Base-by-base conservation (phyloP, 1,140 invertebrate species). In the Eumaeus atala region DNA sequence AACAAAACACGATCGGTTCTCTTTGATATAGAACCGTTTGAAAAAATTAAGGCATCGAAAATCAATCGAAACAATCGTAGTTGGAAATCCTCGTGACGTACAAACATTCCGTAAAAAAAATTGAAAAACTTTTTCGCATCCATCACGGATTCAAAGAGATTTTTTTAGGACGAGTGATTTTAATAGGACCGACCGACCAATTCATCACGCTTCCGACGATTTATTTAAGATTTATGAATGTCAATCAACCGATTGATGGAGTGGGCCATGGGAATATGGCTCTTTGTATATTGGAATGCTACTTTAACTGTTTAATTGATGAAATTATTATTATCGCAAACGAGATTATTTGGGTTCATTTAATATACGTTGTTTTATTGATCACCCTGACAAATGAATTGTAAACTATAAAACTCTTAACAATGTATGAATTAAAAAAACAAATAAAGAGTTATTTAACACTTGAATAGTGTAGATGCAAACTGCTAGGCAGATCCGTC, bases 91-190 rank as follows among this genome's bases (percentile, higher is more conserved):
- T 12, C 48, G 44, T 38, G 56, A 49, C 49, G 61, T 51, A 44
- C 44, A 53, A 60, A 52, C 50, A 52, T 36, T 6, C 35, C 37
- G 54, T 28, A 38, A 60, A 60, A 62, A 59, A 59, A 62, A 58
- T 62, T 59, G 54, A 54, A 56, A 63, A 63, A 63, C 36, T 63
- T 62, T 59, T 58, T 51, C 61, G 35, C 58, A 64, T 64, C 58
- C 58, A 59, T 64, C 61, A 64, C 51, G 40, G 48, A 60, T 59
- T 56, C 61, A 63, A 63, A 63, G 61, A 56, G 61, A 52, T 62
- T 63, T 63, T 28, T 62, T 62, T 59, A 50, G 57, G 61, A 40
- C 47, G 54, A 64, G 58, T 60, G 62, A 64, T 57, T 64, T 64
- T 60, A 59, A 64, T 58, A 64, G 52, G 51, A 54, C 50, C 40